Base-by-base conservation (phyloP, 2,797 vertebrate genomes). In the Salmo trutta region DNA sequence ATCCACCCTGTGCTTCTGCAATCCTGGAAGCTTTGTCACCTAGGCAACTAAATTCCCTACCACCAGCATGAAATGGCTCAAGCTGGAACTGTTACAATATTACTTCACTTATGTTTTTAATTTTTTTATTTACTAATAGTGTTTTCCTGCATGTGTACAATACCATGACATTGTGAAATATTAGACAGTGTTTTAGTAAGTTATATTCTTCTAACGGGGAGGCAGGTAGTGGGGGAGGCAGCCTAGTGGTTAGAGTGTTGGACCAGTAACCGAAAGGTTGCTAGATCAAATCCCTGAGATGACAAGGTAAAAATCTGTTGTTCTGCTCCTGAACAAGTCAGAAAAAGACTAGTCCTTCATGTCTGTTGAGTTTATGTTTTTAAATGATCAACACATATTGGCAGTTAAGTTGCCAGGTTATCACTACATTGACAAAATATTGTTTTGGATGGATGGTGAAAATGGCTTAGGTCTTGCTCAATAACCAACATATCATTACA, bases 1-100 rank as follows among this genome's bases (percentile, higher is more conserved):
- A 81, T 81, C 81, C 73, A 62, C 68, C 66, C 67, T 78, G 81
- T 87, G 88, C 90, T 92, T 88, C 84, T 90, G 91, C 86, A 90
- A 89, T 90, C 79, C 85, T 87, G 86, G 87, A 89, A 91, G 87
- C 91, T 91, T 90, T 88, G 94, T 95, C 94, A 87, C 94, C 94
- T 85, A 90, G 93, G 93, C 91, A 95, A 95, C 94, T 85, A 91
- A 85, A 92, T 92, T 93, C 90, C 41, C 59, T 19, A 83, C 88
- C 83, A 91, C 86, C 79, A 92, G 87, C 90, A 91, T 90, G 87
- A 91, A 10, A 88, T 83, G 91, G 90, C 89, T 77, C 75, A 85
- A 88, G 90, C 90, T 80, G 77, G 71, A 80, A 85, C 79, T 89
- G 78, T 82, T 85, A 82, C 85, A 82, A 90, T 90, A 92, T 91